phyloP scores from a whole-genome alignment of 2,113 vertebrate species.

The Erythrolamprus reginae region DNA sequence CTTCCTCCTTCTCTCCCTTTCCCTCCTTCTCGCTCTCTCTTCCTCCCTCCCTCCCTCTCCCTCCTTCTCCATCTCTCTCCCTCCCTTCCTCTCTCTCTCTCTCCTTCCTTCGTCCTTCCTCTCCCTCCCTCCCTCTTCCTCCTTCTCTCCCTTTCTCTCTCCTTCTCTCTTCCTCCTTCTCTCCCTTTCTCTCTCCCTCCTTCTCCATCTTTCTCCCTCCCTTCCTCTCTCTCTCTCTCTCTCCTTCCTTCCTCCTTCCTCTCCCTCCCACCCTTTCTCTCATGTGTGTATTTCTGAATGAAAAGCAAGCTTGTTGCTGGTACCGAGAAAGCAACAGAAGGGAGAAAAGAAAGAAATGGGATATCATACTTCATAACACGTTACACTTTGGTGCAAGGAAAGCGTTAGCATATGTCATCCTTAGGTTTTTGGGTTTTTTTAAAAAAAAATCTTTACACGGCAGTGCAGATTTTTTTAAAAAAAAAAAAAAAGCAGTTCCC shows the following conservation, averaged over 20 bases:
- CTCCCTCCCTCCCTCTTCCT: background rate
- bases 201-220: no score
- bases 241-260: rapidly evolving
- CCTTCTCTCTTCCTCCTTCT: no score
- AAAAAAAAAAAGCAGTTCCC: background rate
- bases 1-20: no score
- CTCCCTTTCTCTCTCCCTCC: no score
- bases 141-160: rapidly evolving
- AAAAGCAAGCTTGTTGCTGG: background rate
- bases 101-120: rapidly evolving
- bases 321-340: background rate
- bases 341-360: background rate
- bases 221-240: no score
- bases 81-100: no score
- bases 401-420: background rate
- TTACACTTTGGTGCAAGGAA: background rate
- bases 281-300: background rate
- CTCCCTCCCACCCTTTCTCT: background rate
- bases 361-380: background rate
- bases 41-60: no score
- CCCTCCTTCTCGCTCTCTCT: no score
- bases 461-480: background rate
- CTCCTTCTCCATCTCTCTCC: no score
- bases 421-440: no score
- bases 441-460: background rate